These are phyloP conservation scores for Chloebia gouldiae DNA, from an alignment of 2,113 vertebrate genomes.

Conservation along the genomic window DNA sequence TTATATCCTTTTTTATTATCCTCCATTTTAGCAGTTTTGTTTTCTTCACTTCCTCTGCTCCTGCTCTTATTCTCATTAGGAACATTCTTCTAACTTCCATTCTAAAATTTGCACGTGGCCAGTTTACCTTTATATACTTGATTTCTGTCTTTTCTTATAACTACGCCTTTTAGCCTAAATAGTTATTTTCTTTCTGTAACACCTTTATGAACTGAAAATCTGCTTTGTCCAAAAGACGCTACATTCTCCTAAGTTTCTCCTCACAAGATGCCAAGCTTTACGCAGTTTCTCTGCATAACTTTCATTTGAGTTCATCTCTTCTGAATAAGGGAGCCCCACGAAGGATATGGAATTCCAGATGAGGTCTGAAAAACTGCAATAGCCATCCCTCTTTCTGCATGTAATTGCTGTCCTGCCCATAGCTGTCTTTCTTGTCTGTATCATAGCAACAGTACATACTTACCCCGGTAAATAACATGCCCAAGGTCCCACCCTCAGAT, in stretches of 20 bases:
- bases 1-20: background rate
- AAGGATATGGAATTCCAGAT: background rate
- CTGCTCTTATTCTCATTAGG: background rate
- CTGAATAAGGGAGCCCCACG: rapidly evolving
- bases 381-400: background rate
- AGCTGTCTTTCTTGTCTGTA: background rate
- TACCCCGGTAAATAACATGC: background rate
- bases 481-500: background rate
- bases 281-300: background rate
- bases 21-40: background rate
- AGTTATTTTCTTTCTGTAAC: background rate
- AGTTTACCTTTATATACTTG: background rate
- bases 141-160: background rate
- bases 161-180: background rate
- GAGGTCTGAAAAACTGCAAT: background rate
- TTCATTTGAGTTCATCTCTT: background rate
- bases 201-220: background rate
- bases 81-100: background rate
- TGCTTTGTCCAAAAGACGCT: background rate
- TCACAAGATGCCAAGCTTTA: background rate
- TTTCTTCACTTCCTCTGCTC: background rate
- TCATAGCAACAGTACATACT: background rate
- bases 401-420: background rate
- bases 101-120: background rate
- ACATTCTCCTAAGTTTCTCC: background rate